Percentiles rank a stretch among this genome's conserved stretches.
These are phyloP conservation scores for Oxyteleia sp. DNA, from an alignment of 2,888 invertebrate species.

Conservation along the genomic window DNA sequence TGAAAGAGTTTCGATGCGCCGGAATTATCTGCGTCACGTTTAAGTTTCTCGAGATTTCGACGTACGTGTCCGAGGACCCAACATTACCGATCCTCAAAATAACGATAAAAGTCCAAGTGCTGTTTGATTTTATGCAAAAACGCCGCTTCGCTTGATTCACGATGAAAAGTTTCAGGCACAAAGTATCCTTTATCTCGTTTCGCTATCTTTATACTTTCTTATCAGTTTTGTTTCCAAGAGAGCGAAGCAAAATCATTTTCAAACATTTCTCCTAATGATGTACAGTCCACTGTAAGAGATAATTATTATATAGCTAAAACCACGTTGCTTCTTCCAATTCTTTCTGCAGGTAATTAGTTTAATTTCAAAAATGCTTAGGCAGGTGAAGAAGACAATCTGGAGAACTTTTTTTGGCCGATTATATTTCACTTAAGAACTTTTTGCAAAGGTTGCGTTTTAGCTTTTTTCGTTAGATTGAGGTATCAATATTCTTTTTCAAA, in stretches of 20 bases:
- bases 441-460: no score
- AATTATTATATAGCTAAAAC: no score
- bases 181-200: background rate
- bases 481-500: no score
- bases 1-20: conserved; percentile 42
- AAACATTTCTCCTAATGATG: no score
- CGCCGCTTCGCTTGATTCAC: conserved; percentile 36
- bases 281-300: no score
- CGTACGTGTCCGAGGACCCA: conserved; percentile 62
- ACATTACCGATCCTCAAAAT: conserved; percentile 40
- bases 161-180: conserved; percentile 36
- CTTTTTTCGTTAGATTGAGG: no score
- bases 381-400: no score
- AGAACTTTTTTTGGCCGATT: no score
- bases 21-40: conserved; percentile 66
- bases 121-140: conserved; percentile 55
- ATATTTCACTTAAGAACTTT: no score
- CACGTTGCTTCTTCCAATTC: no score
- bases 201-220: conserved; percentile 29
- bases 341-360: no score
- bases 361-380: no score
- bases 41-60: conserved; percentile 55
- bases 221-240: conserved; percentile 25
- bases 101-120: conserved; percentile 56
- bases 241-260: background rate